Evolutionary conservation across 2,888 invertebrate genomes (phyloP).

Genomic region (Euzophera pinguis): DNA sequence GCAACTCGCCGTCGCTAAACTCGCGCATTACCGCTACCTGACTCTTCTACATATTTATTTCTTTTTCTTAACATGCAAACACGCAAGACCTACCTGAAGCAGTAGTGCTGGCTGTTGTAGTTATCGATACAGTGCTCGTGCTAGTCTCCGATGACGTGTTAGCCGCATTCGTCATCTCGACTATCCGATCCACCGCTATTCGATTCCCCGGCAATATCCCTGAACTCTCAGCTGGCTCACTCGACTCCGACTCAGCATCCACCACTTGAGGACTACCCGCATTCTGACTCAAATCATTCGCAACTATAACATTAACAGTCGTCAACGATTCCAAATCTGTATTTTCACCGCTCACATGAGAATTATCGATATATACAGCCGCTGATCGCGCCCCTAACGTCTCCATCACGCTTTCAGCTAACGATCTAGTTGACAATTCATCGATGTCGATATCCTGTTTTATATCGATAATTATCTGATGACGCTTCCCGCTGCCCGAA

Average conservation of each 20-base stretch:
- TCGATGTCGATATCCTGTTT: constrained; percentile 75
- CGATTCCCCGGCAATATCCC: constrained; percentile 51
- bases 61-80: too few relatives aligned
- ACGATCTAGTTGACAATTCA: constrained; percentile 64
- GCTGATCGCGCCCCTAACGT: constrained; percentile 70
- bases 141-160: constrained; percentile 38
- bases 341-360: constrained; percentile 49
- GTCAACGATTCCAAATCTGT: constrained; percentile 67
- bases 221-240: constrained; percentile 43
- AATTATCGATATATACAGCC: constrained; percentile 71
- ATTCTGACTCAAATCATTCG: constrained; percentile 57
- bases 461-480: constrained; percentile 75
- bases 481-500: constrained; percentile 63
- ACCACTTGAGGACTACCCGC: constrained; percentile 45
- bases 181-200: constrained; percentile 64
- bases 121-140: constrained; percentile 46
- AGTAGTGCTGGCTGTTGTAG: constrained; percentile 55
- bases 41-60: too few relatives aligned
- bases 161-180: constrained; percentile 55
- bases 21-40: too few relatives aligned
- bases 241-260: constrained; percentile 40
- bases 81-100: constrained; percentile 60
- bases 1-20: too few relatives aligned
- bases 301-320: constrained; percentile 72
- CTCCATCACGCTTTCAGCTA: constrained; percentile 77